Conservation (phyloP, 2,797 vertebrate species). For the Craterocephalus amniculus region DNA sequence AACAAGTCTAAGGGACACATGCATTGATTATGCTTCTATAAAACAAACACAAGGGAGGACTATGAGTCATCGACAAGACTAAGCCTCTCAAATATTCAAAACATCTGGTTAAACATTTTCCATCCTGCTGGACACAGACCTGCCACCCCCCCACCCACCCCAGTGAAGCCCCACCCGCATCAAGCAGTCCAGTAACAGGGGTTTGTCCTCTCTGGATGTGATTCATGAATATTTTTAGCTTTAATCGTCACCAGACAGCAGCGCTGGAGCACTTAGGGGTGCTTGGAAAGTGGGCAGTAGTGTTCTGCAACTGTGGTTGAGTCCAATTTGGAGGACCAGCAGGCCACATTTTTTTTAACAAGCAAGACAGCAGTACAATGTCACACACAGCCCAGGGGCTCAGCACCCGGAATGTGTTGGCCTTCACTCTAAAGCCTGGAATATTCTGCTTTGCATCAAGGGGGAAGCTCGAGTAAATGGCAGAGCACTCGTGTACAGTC, state of each 20-base stretch:
- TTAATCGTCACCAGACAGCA: conserved; percentile 61
- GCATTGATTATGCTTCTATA: not conserved
- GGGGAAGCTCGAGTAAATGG: conserved; percentile 21
- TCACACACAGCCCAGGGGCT: conserved; percentile 50
- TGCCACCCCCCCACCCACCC: conserved; percentile 36
- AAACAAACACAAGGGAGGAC: not conserved
- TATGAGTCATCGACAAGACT: not conserved
- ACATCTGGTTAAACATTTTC: conserved; percentile 31
- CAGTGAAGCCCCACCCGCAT: conserved; percentile 37
- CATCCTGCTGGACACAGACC: conserved; percentile 20
- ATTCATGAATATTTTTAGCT: conserved; percentile 79
- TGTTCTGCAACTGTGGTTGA: conserved; percentile 36
- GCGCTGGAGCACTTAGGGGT: conserved; percentile 22
- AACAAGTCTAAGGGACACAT: not conserved
- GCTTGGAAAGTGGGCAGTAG: conserved; percentile 54
- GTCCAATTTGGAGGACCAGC: conserved; percentile 54
- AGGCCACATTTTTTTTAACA: conserved; percentile 38
- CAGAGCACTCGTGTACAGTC: not conserved
- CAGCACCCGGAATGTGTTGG: conserved; percentile 49
- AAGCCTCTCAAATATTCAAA: conserved; percentile 4
- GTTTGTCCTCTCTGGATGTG: conserved; percentile 60
- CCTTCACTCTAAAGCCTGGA: conserved; percentile 61
- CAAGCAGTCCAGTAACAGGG: conserved; percentile 31
- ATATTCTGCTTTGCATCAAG: conserved; percentile 51
- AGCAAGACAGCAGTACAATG: conserved; percentile 64